These are phyloP conservation scores for Carcharodon carcharias DNA, from an alignment of 2,797 vertebrate species.

Conservation along the genomic window DNA sequence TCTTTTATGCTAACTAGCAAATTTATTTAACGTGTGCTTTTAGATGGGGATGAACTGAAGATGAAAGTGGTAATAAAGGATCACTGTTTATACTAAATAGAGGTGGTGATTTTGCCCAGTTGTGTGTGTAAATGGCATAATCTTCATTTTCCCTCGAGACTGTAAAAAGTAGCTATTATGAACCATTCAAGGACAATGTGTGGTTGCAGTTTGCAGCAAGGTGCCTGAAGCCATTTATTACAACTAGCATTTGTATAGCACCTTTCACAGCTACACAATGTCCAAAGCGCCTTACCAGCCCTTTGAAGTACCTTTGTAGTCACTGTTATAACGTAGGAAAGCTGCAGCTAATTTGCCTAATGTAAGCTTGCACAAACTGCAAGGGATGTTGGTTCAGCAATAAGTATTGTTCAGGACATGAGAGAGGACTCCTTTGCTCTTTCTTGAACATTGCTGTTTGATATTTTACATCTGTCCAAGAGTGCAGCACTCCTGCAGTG, in stretches of 20 bases:
- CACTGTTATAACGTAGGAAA: neutral
- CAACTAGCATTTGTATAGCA: neutral
- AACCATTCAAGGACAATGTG: neutral
- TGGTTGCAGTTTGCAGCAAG: neutral
- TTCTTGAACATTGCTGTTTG: neutral
- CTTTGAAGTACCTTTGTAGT: neutral
- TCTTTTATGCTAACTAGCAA: neutral
- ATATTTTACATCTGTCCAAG: neutral
- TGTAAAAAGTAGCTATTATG: neutral
- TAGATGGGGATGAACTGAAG: too few relatives aligned
- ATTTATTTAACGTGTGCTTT: too few relatives aligned
- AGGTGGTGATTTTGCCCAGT: neutral
- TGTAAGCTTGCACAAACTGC: neutral
- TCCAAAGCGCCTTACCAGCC: neutral
- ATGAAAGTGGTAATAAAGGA: neutral
- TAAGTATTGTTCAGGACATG: neutral
- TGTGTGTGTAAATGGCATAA: neutral
- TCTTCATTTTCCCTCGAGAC: neutral
- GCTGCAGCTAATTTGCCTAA: neutral
- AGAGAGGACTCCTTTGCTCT: neutral
- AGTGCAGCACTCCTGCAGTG: neutral
- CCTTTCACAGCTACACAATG: neutral
- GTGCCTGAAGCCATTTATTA: neutral
- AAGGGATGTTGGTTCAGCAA: neutral
- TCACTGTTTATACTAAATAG: neutral